A percentile compares a stretch with the other conserved stretches of the same genome.
These are phyloP conservation scores for Hippocampus guttulatus DNA, from an alignment of 2,113 vertebrate genomes.

Conservation along the genomic window DNA sequence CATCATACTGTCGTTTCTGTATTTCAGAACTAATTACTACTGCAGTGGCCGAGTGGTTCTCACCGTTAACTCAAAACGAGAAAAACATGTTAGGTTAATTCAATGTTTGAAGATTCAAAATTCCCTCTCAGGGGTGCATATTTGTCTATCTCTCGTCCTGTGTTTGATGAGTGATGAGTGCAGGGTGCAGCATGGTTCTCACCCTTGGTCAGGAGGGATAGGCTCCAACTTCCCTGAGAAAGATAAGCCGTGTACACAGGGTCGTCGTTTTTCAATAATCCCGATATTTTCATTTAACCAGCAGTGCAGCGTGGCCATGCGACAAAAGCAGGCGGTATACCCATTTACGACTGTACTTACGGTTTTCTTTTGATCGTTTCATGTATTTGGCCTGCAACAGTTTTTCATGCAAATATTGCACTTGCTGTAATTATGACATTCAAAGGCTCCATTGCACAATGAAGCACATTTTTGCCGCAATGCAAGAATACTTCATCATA, in stretches of 20 bases:
- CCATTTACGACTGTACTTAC: neutral
- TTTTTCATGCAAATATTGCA: no score
- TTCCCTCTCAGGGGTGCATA: neutral
- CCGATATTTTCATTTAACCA: neutral
- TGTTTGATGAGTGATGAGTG: neutral
- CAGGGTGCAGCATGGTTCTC: neutral
- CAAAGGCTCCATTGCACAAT: no score
- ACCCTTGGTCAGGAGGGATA: neutral
- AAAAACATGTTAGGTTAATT: conserved; percentile 2
- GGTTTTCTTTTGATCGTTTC: no score
- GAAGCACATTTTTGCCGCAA: no score
- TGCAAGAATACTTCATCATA: no score
- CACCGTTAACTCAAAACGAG: neutral
- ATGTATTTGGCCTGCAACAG: no score
- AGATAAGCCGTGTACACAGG: neutral
- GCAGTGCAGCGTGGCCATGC: neutral
- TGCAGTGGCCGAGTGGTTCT: neutral
- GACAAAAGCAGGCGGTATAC: neutral
- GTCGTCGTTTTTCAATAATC: neutral
- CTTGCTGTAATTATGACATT: no score
- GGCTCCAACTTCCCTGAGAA: neutral
- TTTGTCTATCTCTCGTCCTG: neutral
- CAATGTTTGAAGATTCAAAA: neutral
- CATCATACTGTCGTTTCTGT: neutral
- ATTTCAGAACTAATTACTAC: neutral